Evolutionary conservation across 2,797 vertebrate genomes (phyloP).

Genomic region (Coendou prehensilis): DNA sequence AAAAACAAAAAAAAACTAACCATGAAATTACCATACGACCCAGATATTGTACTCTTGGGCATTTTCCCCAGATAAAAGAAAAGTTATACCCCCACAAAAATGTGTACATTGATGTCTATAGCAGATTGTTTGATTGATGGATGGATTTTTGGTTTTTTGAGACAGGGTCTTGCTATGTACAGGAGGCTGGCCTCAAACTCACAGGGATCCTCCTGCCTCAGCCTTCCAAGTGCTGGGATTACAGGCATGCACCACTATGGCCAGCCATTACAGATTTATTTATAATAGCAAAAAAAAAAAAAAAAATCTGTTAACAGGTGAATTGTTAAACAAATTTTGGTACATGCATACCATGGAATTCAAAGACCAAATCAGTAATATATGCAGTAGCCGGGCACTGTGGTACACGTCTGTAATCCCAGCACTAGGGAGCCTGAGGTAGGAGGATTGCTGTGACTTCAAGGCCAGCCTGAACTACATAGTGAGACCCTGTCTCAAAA

Average conservation of each 20-base stretch:
- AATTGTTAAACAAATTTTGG: too few species aligned
- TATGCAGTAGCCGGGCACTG: too few species aligned
- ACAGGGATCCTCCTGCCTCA: too few species aligned
- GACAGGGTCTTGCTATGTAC: neutral
- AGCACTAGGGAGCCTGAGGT: too few species aligned
- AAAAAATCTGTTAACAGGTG: too few species aligned
- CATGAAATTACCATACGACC: neutral
- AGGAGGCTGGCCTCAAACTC: neutral
- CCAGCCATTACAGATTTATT: neutral
- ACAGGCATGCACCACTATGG: neutral
- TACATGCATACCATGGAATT: too few species aligned
- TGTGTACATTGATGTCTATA: neutral
- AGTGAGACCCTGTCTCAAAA: too few species aligned
- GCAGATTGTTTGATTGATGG: neutral
- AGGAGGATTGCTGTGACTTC: too few species aligned
- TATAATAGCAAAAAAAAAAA: neutral
- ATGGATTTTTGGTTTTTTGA: neutral
- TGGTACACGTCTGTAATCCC: too few species aligned
- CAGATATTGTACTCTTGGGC: neutral
- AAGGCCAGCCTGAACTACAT: too few species aligned
- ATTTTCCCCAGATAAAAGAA: conserved; percentile 43
- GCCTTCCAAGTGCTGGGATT: too few species aligned
- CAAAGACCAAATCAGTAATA: too few species aligned
- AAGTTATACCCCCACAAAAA: neutral
- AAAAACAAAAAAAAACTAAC: neutral